phyloP scores from a whole-genome alignment of 2,797 vertebrate species.

The Diplodus puntazzo region DNA sequence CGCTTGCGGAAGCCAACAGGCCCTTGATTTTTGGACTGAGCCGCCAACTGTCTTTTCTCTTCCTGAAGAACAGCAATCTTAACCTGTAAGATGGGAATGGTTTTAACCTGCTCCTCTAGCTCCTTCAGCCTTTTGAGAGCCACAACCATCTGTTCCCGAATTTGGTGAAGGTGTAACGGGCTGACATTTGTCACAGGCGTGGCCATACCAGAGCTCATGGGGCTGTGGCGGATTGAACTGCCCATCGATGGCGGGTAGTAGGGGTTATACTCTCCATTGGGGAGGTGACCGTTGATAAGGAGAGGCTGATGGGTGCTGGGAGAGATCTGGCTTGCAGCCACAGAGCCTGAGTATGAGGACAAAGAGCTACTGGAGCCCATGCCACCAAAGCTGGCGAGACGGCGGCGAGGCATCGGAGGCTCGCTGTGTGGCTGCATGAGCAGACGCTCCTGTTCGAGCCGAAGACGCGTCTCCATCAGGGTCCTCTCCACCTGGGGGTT shows the following conservation, averaged over 20 bases:
- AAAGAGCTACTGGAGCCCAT: constrained; percentile 94
- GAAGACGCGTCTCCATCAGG: constrained; percentile 96
- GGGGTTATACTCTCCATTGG: constrained; percentile 88
- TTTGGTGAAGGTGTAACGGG: constrained; percentile 95
- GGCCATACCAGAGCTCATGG: constrained; percentile 94
- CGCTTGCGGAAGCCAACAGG: constrained; percentile 89
- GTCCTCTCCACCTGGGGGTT: constrained; percentile 98
- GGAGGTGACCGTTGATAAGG: constrained; percentile 89
- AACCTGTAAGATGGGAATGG: constrained; percentile 97
- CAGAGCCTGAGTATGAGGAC: constrained; percentile 91
- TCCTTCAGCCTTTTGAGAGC: constrained; percentile 95
- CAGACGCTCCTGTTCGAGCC: constrained; percentile 94
- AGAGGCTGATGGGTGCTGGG: constrained; percentile 81
- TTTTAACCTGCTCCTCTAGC: constrained; percentile 95
- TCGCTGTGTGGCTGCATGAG: constrained; percentile 90
- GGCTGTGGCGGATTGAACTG: constrained; percentile 96
- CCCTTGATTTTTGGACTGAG: constrained; percentile 90
- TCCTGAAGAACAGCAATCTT: constrained; percentile 98
- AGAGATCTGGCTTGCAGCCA: constrained; percentile 85
- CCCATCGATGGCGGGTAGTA: constrained; percentile 91
- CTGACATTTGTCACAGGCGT: constrained; percentile 96
- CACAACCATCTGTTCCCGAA: constrained; percentile 98
- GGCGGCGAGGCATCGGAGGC: constrained; percentile 86
- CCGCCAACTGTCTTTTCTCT: constrained; percentile 93
- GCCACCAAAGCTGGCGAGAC: constrained; percentile 95